Evolutionary conservation across 1,140 invertebrate species (phyloP), one percentile per base, ranked within the genome.

Genomic region (Eriocheir sinensis): DNA sequence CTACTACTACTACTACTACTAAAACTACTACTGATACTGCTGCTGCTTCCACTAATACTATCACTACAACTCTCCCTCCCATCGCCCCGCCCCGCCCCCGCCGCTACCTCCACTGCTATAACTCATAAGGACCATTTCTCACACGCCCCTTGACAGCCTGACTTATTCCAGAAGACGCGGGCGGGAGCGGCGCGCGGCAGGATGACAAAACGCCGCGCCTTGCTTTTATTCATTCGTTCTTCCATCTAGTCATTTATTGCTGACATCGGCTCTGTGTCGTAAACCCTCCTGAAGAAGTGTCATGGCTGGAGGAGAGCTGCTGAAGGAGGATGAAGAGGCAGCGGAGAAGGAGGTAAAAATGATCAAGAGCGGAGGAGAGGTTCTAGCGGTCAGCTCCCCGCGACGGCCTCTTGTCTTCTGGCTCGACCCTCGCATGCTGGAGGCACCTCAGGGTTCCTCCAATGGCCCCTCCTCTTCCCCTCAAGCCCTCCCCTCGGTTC

Each of bases 391-490:
- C 93, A 94, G 48, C 38, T 89, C 85, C 60, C 85, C 48, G 27
- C 88, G 27, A 38, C 72, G 48, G 89, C 90, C 83, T 48, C 80
- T 44, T 38, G 94, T 85, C 94, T 94, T 94, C 94, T 94, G 94
- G 21, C 94, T 94, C 80, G 41, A 94, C 36, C 80, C 40, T 92
- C 94, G 34, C 80, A 86, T 32, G 89, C 90, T 91, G 89, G 94
- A 91, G 79, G 81, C 89, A 91, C 88, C 88, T 53, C 36, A 34
- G 34, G 89, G 44, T 60, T 30, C 72, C 40, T 91, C 81, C 53
- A 27, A 30, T 72, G 72, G 89, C 94, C 94, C 94, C 90, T 91
- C 94, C 94, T 81, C 88, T 94, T 94, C 94, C 94, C 94, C 86
- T 90, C 86, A 48, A 86, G 41, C 38, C 85, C 86, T 89, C 89